Evolutionary conservation across 1,140 invertebrate species (phyloP).

Genomic region (Matsumurasca onukii): DNA sequence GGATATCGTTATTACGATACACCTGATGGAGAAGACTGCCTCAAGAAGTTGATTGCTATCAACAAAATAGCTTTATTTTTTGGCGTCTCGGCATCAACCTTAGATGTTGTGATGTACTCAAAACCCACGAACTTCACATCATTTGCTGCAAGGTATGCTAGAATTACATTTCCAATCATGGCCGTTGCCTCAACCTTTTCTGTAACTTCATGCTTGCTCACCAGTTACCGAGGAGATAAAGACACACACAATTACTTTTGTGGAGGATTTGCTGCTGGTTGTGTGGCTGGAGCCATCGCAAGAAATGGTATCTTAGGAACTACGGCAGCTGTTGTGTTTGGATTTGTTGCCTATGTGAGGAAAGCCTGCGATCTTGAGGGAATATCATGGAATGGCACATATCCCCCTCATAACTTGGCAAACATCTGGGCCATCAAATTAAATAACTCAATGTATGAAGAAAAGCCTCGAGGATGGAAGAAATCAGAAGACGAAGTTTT

Average conservation of each 20-base stretch:
- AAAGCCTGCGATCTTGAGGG: background rate
- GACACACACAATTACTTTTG: constrained; percentile 1
- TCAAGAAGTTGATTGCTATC: constrained; percentile 2
- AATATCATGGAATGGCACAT: too few species aligned
- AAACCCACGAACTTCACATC: background rate
- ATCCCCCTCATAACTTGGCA: too few species aligned
- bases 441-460: too few species aligned
- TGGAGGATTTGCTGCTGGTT: constrained; percentile 10
- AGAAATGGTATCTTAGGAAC: constrained; percentile 1
- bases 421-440: too few species aligned
- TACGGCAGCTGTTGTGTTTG: background rate
- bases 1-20: constrained; percentile 18
- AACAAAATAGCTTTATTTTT: constrained; percentile 4
- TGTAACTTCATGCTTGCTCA: background rate
- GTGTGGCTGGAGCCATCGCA: background rate
- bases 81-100: background rate
- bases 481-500: too few species aligned
- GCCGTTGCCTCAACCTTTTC: constrained; percentile 10
- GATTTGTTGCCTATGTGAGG: background rate
- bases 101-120: background rate
- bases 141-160: constrained; percentile 3
- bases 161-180: background rate
- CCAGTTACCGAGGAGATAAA: background rate
- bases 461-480: too few species aligned
- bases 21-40: constrained; percentile 13